Evolutionary conservation across 2,888 invertebrate genomes (phyloP), one percentile per base, ranked within the genome.

Genomic region (Dryadula phaetusa): DNA sequence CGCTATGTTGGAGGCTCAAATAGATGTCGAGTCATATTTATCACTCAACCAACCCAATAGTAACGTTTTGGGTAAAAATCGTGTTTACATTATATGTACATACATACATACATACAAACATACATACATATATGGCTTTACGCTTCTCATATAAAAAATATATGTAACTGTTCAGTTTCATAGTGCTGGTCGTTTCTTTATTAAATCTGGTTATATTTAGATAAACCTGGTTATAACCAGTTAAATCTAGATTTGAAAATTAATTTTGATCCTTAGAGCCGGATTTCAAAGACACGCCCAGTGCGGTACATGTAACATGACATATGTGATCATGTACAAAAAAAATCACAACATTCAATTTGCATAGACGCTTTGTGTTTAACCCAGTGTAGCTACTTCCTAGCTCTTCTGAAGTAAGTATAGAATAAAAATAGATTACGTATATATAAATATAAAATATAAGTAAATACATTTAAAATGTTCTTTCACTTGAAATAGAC

Each of bases 1-100:
- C 63, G 66, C 61, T 66, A 32, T 58, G 32, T 62, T 66, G 46
- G 40, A 28, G 64, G 63, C 54, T 66, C 64, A 42, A 20, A 66
- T 66, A 69, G 62, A 62, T 58, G 58, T 42, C 32, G 40, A 28
- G 42, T 40, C 60, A 61, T 64, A 49, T 20, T n/a, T 46, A 14
- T 44, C 40, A 54, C 40, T 14, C 37, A 28, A 52, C 3, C 16
- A 20, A 37, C 62, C 47, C 46, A 53, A 60, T 37, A 14, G 37
- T 20, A 8, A 42, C 22, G 16, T 52, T 46, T 61, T 53, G 63
- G 66, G 61, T 22, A 22, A 47, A 54, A 28, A 47, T 37, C 58
- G 63, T 53, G 46, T 67, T 10, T 52, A 40, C 44, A 25, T 28
- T 16, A 37, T 37, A 37, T 12, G 2, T 52, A 52, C 46, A 37